Conservation (phyloP, 2,113 vertebrate species). For the Pterocles orientalis region DNA sequence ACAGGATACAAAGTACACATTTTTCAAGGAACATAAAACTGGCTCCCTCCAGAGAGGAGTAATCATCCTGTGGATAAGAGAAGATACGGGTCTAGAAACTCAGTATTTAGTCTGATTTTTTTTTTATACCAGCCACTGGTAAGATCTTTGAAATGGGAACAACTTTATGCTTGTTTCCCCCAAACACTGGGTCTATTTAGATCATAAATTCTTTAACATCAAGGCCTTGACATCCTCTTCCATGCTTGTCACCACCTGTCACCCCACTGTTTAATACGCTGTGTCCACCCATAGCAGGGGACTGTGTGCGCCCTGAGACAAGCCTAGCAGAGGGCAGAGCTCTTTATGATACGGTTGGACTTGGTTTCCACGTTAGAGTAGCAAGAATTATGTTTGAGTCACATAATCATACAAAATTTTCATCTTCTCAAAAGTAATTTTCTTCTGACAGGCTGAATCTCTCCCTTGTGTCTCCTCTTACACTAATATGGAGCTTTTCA, state of each 20-base stretch:
- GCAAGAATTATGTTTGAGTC: background rate
- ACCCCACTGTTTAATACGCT: background rate
- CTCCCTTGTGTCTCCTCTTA: background rate
- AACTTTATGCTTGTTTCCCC: background rate
- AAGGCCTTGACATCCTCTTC: background rate
- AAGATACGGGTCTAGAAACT: background rate
- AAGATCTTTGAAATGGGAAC: background rate
- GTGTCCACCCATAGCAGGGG: background rate
- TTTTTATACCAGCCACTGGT: background rate
- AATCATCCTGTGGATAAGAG: background rate
- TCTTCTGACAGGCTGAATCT: slow-evolving; percentile 14
- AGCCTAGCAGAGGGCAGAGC: background rate
- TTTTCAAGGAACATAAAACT: background rate
- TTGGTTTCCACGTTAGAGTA: background rate
- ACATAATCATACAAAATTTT: background rate
- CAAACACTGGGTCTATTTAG: background rate
- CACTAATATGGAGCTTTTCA: slow-evolving; percentile 14
- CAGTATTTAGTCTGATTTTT: background rate
- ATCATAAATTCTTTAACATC: background rate
- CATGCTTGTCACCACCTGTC: background rate
- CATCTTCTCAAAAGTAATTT: background rate
- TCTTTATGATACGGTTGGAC: background rate
- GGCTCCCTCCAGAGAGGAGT: background rate
- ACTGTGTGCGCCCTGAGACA: background rate
- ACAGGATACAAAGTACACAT: background rate